Conservation (phyloP, 2,797 vertebrate genomes). For the Karalla daura region DNA sequence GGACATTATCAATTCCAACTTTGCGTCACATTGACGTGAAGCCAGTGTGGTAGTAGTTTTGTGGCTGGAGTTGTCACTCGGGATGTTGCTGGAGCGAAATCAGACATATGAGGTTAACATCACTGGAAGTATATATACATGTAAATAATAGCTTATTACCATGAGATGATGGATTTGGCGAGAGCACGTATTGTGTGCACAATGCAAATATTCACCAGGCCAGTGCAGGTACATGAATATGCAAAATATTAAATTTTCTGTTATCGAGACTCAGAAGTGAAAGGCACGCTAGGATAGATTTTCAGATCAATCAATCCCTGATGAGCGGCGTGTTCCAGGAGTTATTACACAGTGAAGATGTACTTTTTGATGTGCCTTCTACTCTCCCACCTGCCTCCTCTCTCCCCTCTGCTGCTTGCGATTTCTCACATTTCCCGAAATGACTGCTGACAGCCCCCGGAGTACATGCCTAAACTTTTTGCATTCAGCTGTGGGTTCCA, state of each 20-base stretch:
- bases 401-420: slow-evolving; percentile 1
- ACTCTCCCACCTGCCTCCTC: neutral
- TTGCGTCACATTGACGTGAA: neutral
- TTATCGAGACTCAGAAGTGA: neutral
- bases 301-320: neutral
- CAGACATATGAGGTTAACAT: too few relatives aligned
- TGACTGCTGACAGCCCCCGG: slow-evolving; percentile 32
- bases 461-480: slow-evolving; percentile 32
- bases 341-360: neutral
- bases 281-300: neutral
- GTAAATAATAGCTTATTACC: too few relatives aligned
- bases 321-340: slow-evolving; percentile 1
- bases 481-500: slow-evolving; percentile 43
- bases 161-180: too few relatives aligned
- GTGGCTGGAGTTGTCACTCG: neutral
- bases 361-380: neutral
- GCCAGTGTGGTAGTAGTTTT: slow-evolving; percentile 20
- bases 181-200: too few relatives aligned
- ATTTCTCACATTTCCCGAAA: slow-evolving; percentile 31
- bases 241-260: neutral
- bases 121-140: too few relatives aligned
- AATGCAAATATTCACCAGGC: neutral
- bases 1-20: slow-evolving; percentile 14
- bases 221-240: neutral
- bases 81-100: too few relatives aligned